Percentiles rank a stretch among this genome's conserved stretches.
Evolutionary conservation across 2,113 vertebrate species (phyloP).

Genomic region (Theristicus caerulescens): DNA sequence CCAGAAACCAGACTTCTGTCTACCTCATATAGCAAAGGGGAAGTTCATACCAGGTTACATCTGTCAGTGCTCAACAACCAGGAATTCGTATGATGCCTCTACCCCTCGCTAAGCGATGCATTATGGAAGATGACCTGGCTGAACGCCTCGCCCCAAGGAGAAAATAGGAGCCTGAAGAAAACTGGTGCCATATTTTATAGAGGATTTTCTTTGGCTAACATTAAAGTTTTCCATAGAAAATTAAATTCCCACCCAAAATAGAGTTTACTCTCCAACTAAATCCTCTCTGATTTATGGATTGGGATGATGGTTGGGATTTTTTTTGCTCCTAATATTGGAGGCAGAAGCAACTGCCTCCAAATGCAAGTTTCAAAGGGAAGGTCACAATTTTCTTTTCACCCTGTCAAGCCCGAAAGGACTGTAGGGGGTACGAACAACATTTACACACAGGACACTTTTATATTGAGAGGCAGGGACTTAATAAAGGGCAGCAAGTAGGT

Average conservation of each 20-base stretch:
- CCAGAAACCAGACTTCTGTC: slow-evolving; percentile 31
- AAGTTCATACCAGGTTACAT: slow-evolving; percentile 48
- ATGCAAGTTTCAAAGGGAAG: background rate
- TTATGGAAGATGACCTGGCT: background rate
- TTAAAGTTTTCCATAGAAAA: slow-evolving; percentile 22
- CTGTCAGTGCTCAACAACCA: slow-evolving; percentile 14
- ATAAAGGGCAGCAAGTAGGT: background rate
- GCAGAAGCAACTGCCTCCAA: background rate
- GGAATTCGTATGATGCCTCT: slow-evolving; percentile 1
- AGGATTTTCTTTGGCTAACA: slow-evolving; percentile 20
- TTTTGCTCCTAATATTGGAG: background rate
- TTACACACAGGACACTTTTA: background rate
- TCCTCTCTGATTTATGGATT: slow-evolving; percentile 30
- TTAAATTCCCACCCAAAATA: slow-evolving; percentile 15
- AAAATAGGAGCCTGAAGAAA: slow-evolving; percentile 14
- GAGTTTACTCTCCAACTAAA: background rate
- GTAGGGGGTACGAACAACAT: background rate
- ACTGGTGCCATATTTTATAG: background rate
- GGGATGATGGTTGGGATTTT: background rate
- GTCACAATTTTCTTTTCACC: background rate
- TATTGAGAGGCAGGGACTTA: background rate
- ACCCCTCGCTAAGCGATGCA: background rate
- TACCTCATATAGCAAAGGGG: slow-evolving; percentile 20
- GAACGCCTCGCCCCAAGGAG: background rate
- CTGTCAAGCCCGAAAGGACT: background rate